A percentile compares a stretch with the other conserved stretches of the same genome.
These are phyloP conservation scores for Therioaphis trifolii DNA, from an alignment of 2,888 invertebrate genomes.

Conservation along the genomic window DNA sequence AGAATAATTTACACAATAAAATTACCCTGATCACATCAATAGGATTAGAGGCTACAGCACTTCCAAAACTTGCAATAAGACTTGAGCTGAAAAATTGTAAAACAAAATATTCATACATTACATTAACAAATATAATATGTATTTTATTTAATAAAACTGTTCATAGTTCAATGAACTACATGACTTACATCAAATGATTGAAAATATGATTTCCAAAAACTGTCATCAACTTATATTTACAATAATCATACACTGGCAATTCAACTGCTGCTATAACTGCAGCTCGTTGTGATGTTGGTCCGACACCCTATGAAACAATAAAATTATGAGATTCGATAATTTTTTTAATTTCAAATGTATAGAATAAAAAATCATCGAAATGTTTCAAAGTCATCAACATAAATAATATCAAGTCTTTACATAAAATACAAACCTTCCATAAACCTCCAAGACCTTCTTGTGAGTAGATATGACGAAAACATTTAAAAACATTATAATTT, in stretches of 20 bases:
- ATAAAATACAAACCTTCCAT: constrained; percentile 77
- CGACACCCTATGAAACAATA: constrained; percentile 77
- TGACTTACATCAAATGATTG: constrained; percentile 88
- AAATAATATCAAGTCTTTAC: no score
- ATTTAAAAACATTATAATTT: constrained; percentile 75
- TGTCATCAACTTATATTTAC: constrained; percentile 80
- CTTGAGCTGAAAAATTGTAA: constrained; percentile 77
- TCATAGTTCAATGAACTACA: background rate
- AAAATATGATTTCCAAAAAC: constrained; percentile 81
- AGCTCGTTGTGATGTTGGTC: constrained; percentile 92
- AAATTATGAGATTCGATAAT: no score
- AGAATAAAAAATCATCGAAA: no score
- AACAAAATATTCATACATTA: background rate
- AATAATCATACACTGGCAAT: constrained; percentile 91
- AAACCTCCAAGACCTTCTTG: constrained; percentile 87
- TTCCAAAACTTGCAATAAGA: constrained; percentile 90
- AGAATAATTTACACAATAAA: background rate
- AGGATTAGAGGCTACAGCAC: constrained; percentile 93
- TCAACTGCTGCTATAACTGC: constrained; percentile 94
- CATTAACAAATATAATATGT: no score
- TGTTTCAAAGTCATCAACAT: no score
- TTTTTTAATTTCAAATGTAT: no score
- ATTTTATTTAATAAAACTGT: no score
- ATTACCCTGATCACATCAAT: constrained; percentile 83
- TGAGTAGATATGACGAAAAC: constrained; percentile 84